Evolutionary conservation across 1,140 invertebrate genomes (phyloP).

Genomic region (Lordiphosa collinella): DNA sequence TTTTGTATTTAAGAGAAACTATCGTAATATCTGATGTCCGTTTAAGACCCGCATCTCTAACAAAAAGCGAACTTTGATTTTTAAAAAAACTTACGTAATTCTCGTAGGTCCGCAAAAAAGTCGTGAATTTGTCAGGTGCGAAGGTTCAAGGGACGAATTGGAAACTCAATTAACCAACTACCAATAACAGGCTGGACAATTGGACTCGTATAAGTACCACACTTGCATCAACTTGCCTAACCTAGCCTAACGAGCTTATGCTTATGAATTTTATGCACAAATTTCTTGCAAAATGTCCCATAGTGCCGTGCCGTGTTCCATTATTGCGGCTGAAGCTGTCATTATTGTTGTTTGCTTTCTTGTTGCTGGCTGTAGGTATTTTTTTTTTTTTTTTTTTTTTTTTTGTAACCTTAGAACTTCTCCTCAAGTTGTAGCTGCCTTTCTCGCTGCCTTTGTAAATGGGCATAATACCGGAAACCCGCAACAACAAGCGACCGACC

Average conservation of each 20-base stretch:
- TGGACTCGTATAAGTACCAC: no score
- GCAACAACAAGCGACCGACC: conserved; percentile 49
- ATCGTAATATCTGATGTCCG: no score
- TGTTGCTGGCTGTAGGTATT: conserved; percentile 46
- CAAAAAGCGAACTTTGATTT: no score
- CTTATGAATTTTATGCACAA: conserved; percentile 11
- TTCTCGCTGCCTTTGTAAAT: conserved; percentile 65
- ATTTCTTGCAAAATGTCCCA: conserved; percentile 6
- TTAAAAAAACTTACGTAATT: no score
- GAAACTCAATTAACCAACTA: no score
- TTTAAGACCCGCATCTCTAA: no score
- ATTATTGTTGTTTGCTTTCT: conserved; percentile 70
- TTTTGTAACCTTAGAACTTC: conserved; percentile 71
- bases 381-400: conserved; percentile 12
- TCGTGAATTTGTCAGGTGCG: no score
- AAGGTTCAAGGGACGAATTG: no score
- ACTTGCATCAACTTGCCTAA: no score
- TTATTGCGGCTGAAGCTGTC: conserved; percentile 25
- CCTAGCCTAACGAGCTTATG: conserved; percentile 16
- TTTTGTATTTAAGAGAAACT: no score
- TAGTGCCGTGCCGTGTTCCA: conserved; percentile 11
- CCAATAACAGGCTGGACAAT: no score
- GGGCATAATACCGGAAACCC: conserved; percentile 72
- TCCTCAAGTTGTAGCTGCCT: conserved; percentile 59
- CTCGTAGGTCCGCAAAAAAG: no score